Evolutionary conservation across 2,113 vertebrate genomes (phyloP), one percentile per base, ranked within the genome.

Genomic region (Mungos mungo): DNA sequence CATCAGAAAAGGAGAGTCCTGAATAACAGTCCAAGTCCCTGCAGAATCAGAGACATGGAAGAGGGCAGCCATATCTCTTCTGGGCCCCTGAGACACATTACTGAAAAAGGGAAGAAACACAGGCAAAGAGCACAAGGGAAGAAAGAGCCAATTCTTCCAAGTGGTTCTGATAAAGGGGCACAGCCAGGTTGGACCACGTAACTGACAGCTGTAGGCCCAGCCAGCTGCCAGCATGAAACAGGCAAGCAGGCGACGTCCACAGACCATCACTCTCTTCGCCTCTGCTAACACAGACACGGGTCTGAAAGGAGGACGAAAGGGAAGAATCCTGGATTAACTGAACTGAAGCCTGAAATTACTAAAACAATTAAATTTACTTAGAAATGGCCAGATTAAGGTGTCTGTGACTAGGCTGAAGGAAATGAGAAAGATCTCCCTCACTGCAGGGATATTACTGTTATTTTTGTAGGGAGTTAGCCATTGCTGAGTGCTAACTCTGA

Each of bases 331-430:
- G 71, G 33, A 19, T 29, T 8, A 16, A 10, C 0, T 33, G 86
- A 80, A 57, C 2, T 91, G 63, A 95, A 65, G 35, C 21, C 27
- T 19, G 13, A 66, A 29, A 57, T 71, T 52, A 41, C 25, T 23
- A 50, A 68, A 91, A 2, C 15, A 14, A 21, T 29, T 79, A 19
- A 10, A 45, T 52, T 50, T 65, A 60, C 18, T 33, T 89, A 6
- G 69, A 84, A 92, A 89, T 63, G 38, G 52, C 16, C 69, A 88
- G 65, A 82, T 15, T 25, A 63, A 80, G 3, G 16, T 86, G 93
- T 92, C 88, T n/a, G 2, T 27, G 57, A 13, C 45, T n/a, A 68
- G 41, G 54, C 7, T 47, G 69, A 92, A 81, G 33, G 35, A 41
- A 79, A 81, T n/a, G 5, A 68, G 63, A 41, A n/a, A n/a, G 12